Conservation (phyloP, 2,113 vertebrate genomes). For the Nothocercus nigrocapillus region DNA sequence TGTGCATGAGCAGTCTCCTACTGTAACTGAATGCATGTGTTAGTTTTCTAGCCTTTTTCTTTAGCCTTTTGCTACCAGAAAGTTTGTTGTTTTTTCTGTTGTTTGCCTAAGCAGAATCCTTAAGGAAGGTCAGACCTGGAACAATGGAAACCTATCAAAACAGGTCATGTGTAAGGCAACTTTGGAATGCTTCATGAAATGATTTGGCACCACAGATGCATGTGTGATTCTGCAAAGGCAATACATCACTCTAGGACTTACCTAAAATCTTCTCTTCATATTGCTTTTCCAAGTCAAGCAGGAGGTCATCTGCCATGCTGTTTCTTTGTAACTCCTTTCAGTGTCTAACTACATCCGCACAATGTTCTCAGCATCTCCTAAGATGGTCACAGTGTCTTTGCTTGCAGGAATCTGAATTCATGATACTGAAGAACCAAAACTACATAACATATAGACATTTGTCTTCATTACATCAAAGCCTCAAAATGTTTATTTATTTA, state of each 20-base stretch:
- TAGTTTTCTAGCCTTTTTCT: not conserved
- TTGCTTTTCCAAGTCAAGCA: not conserved
- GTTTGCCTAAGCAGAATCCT: conserved; percentile 5
- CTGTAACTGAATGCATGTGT: not conserved
- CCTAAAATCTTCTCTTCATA: not conserved
- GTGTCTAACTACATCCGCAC: not conserved
- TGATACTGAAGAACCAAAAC: not conserved
- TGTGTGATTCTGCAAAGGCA: not conserved
- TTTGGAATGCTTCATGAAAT: not conserved
- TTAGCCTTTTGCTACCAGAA: not conserved
- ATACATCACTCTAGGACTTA: not conserved
- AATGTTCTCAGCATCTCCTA: not conserved
- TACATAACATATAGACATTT: not conserved
- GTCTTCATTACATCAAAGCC: not conserved
- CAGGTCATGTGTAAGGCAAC: not conserved
- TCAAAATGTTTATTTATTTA: not conserved
- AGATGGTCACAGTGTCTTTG: not conserved
- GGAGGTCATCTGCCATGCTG: not conserved
- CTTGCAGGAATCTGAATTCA: not conserved
- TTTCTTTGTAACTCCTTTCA: not conserved
- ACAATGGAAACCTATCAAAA: conserved; percentile 2
- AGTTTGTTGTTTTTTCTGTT: not conserved
- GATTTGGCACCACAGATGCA: not conserved
- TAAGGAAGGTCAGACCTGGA: not conserved
- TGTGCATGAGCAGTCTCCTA: not conserved